Percentiles rank a stretch among this genome's conserved stretches.
phyloP scores from a whole-genome alignment of 2,888 invertebrate genomes.

The Norana najaformis region DNA sequence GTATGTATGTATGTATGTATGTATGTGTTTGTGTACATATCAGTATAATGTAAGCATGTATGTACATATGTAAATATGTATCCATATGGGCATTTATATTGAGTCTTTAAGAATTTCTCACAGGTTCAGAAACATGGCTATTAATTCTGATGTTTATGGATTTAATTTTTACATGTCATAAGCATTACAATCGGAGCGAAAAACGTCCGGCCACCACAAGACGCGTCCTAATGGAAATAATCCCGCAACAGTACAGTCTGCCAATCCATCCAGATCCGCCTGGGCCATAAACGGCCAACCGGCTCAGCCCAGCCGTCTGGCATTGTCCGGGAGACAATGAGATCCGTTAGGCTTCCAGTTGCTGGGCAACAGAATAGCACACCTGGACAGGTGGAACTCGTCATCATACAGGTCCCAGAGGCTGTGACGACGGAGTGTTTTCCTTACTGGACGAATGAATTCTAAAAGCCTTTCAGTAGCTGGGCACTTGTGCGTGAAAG shows the following conservation, averaged over 20 bases:
- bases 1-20: neutral
- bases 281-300: neutral
- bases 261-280: neutral
- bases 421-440: neutral
- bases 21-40: too few relatives aligned
- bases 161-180: neutral
- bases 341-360: neutral
- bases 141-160: neutral
- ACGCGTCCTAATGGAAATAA: neutral
- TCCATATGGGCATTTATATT: neutral
- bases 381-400: neutral
- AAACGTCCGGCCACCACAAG: neutral
- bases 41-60: neutral
- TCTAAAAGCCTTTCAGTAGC: neutral
- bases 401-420: neutral
- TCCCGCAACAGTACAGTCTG: neutral
- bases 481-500: neutral
- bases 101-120: neutral
- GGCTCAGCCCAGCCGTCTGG: neutral
- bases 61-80: neutral
- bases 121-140: neutral
- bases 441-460: neutral
- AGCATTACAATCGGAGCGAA: neutral
- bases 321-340: conserved; percentile 19
- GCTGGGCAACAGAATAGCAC: neutral